Evolutionary conservation across 1,140 invertebrate genomes (phyloP).

Genomic region (Drosophila nigromelanica): DNA sequence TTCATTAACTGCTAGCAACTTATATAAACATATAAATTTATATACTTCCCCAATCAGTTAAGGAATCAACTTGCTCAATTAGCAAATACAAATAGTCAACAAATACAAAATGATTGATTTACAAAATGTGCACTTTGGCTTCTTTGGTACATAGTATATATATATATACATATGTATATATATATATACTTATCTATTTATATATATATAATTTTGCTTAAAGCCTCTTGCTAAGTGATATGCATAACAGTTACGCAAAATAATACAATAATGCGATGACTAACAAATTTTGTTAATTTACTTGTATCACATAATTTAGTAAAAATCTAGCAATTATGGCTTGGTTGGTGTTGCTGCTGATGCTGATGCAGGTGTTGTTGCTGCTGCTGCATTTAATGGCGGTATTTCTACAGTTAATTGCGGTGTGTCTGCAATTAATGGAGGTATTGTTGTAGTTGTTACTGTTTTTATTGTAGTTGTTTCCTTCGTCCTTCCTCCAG

Average conservation of each 20-base stretch:
- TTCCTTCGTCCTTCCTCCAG: not conserved
- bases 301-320: slow-evolving; percentile 19
- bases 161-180: not conserved
- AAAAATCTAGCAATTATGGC: not conserved
- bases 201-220: not conserved
- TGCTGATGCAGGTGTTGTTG: not conserved
- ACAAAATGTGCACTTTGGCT: not conserved
- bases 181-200: not conserved
- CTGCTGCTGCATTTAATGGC: not conserved
- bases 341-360: not conserved
- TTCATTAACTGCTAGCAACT: no score
- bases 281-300: slow-evolving; percentile 16
- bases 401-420: no score
- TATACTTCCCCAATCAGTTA: no score
- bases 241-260: not conserved
- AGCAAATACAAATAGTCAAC: not conserved
- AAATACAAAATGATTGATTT: slow-evolving; percentile 1
- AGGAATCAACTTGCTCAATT: not conserved
- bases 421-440: not conserved
- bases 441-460: no score
- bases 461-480: no score
- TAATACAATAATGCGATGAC: slow-evolving; percentile 1
- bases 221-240: slow-evolving; percentile 7
- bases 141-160: not conserved
- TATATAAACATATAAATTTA: no score